Evolutionary conservation across 1,140 invertebrate species (phyloP).

Genomic region (Diabrotica undecimpunctata): DNA sequence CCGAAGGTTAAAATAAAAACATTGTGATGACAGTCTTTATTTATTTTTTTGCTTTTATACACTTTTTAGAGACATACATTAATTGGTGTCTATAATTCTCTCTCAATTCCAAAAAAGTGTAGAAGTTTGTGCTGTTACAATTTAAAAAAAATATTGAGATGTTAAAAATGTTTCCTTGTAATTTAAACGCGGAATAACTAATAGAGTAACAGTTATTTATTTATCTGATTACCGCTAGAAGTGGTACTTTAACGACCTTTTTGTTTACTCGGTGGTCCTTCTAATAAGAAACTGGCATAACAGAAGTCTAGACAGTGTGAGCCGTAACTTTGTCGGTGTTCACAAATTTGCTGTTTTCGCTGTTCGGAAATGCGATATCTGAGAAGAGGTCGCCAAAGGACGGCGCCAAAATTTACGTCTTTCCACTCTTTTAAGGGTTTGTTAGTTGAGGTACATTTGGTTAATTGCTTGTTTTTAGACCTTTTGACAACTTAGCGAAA

Average conservation of each 20-base stretch:
- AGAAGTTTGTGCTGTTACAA: too few relatives aligned
- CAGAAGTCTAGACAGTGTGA: neutral
- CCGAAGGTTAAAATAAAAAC: too few relatives aligned
- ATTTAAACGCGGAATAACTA: too few relatives aligned
- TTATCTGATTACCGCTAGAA: too few relatives aligned
- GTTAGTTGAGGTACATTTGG: constrained; percentile 25
- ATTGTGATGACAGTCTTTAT: too few relatives aligned
- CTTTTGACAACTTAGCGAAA: constrained; percentile 27
- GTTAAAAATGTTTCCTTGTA: too few relatives aligned
- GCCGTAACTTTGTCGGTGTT: constrained; percentile 14
- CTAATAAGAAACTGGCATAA: neutral
- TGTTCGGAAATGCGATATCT: constrained; percentile 22
- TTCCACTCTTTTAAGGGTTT: neutral
- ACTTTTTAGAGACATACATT: too few relatives aligned
- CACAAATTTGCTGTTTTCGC: constrained; percentile 25
- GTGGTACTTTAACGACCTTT: neutral
- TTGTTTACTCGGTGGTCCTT: neutral
- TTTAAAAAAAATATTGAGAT: too few relatives aligned
- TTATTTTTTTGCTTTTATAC: too few relatives aligned
- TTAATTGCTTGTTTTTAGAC: constrained; percentile 30
- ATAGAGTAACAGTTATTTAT: too few relatives aligned
- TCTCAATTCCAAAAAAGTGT: too few relatives aligned
- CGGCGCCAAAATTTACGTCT: constrained; percentile 12
- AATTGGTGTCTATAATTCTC: too few relatives aligned
- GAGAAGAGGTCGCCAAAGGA: neutral